Conservation (phyloP, 2,888 invertebrate species). For the Acleris literana region DNA sequence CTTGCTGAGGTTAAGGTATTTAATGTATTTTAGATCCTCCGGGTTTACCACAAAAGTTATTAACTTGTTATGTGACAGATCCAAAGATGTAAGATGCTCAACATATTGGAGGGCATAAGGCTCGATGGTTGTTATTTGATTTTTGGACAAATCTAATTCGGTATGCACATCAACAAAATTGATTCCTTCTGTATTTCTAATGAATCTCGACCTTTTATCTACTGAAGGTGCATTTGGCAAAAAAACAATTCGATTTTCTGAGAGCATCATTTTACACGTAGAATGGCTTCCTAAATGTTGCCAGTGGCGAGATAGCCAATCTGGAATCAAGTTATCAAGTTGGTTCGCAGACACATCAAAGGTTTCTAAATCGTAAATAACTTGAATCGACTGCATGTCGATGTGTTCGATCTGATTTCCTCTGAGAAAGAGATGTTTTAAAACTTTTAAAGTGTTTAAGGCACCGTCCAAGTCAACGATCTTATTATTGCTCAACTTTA, state of each 20-base stretch:
- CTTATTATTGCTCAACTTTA: slow-evolving; percentile 64
- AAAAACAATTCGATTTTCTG: slow-evolving; percentile 59
- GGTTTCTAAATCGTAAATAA: slow-evolving; percentile 68
- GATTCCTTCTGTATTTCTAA: slow-evolving; percentile 45
- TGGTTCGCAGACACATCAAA: slow-evolving; percentile 71
- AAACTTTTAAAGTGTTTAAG: slow-evolving; percentile 60
- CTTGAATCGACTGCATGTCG: slow-evolving; percentile 61
- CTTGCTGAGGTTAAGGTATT: slow-evolving; percentile 65
- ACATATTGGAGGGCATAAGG: slow-evolving; percentile 68
- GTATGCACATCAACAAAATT: slow-evolving; percentile 54
- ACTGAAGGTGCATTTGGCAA: slow-evolving; percentile 61
- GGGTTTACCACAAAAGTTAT: slow-evolving; percentile 59
- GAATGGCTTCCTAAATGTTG: slow-evolving; percentile 59
- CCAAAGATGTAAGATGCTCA: slow-evolving; percentile 55
- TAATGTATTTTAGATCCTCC: slow-evolving; percentile 56
- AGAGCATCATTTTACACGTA: slow-evolving; percentile 65
- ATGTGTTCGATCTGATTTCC: slow-evolving; percentile 64
- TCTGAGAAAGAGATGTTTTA: slow-evolving; percentile 65
- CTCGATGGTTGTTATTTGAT: slow-evolving; percentile 60
- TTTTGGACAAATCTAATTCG: slow-evolving; percentile 69
- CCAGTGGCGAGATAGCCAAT: slow-evolving; percentile 69
- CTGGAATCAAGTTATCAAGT: slow-evolving; percentile 57
- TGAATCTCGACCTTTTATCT: slow-evolving; percentile 49
- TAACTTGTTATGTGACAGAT: slow-evolving; percentile 66
- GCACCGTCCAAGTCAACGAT: slow-evolving; percentile 72